A percentile compares a stretch with the other conserved stretches of the same genome.
These are phyloP conservation scores for Pleuronectes platessa DNA, from an alignment of 2,113 vertebrate genomes.

Conservation along the genomic window DNA sequence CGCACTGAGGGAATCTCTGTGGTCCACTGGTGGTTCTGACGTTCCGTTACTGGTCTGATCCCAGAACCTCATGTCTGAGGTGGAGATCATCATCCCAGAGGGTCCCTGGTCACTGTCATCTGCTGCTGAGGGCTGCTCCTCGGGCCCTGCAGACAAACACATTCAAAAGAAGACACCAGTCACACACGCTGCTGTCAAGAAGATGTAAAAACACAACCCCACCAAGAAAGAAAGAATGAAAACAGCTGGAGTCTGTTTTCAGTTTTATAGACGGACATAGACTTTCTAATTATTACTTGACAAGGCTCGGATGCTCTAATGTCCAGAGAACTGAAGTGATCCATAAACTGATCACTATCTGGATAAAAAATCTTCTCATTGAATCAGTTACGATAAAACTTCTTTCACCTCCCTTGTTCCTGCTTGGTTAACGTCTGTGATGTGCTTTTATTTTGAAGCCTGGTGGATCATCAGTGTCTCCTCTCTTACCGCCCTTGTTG, in stretches of 20 bases:
- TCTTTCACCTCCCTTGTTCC: too few relatives aligned
- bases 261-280: too few relatives aligned
- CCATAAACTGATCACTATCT: too few relatives aligned
- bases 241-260: not conserved
- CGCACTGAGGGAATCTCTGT: not conserved
- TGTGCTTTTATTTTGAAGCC: too few relatives aligned
- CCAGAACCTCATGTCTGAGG: constrained; percentile 28
- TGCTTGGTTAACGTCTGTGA: not conserved
- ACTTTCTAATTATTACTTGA: too few relatives aligned
- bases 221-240: too few relatives aligned
- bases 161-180: not conserved
- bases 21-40: not conserved
- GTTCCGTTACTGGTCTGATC: not conserved
- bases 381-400: too few relatives aligned
- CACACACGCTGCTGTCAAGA: not conserved
- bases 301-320: too few relatives aligned
- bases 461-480: not conserved
- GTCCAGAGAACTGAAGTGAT: too few relatives aligned
- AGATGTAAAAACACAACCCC: too few relatives aligned
- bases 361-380: too few relatives aligned
- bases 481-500: constrained; percentile 59
- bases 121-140: not conserved
- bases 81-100: not conserved
- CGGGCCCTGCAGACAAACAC: constrained; percentile 33
- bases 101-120: constrained; percentile 36